Base-by-base conservation (phyloP, 2,888 invertebrate genomes). In the Noctua janthina region DNA sequence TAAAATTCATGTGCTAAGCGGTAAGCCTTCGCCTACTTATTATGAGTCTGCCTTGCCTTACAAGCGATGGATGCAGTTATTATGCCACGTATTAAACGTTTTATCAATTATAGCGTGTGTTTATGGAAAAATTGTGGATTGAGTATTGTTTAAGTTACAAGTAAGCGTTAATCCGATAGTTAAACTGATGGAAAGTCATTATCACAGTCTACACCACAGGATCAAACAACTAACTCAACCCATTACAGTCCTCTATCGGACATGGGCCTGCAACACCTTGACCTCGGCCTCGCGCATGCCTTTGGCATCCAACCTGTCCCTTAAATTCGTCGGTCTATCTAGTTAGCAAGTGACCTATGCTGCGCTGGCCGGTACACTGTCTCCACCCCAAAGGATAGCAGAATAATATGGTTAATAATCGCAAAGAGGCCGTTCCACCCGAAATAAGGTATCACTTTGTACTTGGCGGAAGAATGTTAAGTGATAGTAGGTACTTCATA, bases 21-120 rank as follows among this genome's bases (percentile, higher is more conserved):
- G 94, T 91, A 93, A 94, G 92, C 94, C 85, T 92, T 90, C 78
- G 92, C 94, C 85, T 84, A 84, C 84, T 82, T 93, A 92, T 93
- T 90, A 89, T 90, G 89, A 87, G 88, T 88, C 88, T 89, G 88
- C 88, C 89, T 92, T 89, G 87, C 91, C 92, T 90, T 93, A 91
- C 84, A 84, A 91, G 88, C 90, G 92, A 93, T 91, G 92, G 89
- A 88, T 90, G 89, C 85, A 81, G 79, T 85, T 86, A 87, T 86
- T 83, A 88, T 88, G 81, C 83, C 80, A 84, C 80, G 69, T 87
- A 84, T 85, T 81, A 81, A 82, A 74, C 79, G 69, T 80, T 77
- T 49, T 82, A 80, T 81, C 70, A 88, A 86, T 86, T 81, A 84
- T 71, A 75, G 75, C 75, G 59, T 73, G 77, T 79, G 79, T 67